phyloP scores from a whole-genome alignment of 2,888 invertebrate genomes.

The Volucella inanis region DNA sequence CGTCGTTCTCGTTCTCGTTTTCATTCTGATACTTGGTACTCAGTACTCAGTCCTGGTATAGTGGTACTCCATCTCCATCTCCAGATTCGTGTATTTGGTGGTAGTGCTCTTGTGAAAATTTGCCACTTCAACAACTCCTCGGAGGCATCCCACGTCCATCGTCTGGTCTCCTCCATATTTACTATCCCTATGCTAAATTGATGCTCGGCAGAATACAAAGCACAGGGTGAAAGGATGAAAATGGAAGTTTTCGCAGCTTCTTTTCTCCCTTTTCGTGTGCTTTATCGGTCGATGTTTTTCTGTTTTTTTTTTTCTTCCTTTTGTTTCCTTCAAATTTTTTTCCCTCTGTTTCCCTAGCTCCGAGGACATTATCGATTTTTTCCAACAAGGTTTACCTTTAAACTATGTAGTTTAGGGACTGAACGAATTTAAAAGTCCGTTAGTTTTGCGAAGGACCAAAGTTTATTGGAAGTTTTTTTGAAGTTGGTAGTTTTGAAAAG shows the following conservation, averaged over 20 bases:
- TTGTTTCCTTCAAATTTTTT: conserved; percentile 27
- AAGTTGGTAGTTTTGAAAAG: conserved; percentile 57
- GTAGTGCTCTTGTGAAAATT: conserved; percentile 79
- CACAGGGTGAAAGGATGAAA: conserved; percentile 71
- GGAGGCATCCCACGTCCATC: conserved; percentile 76
- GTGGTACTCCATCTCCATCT: neutral
- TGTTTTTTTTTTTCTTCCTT: conserved; percentile 59
- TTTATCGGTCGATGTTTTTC: conserved; percentile 56
- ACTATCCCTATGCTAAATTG: conserved; percentile 66
- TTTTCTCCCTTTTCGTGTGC: conserved; percentile 69
- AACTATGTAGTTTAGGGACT: conserved; percentile 72
- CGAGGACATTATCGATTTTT: conserved; percentile 72
- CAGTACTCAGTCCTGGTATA: too few species aligned
- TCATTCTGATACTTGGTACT: conserved; percentile 34
- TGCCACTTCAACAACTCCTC: conserved; percentile 83
- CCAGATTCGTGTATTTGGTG: conserved; percentile 65
- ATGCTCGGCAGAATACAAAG: conserved; percentile 73
- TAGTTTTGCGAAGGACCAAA: conserved; percentile 51
- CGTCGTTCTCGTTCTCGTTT: conserved; percentile 59
- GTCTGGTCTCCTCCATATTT: conserved; percentile 34
- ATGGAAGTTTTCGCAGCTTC: conserved; percentile 74
- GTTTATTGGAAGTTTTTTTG: conserved; percentile 57
- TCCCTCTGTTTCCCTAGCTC: conserved; percentile 50
- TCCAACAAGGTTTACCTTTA: conserved; percentile 67
- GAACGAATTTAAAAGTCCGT: conserved; percentile 72